Percentiles rank a stretch among this genome's conserved stretches.
Conservation (phyloP, 2,888 invertebrate species). For the Tinea trinotella region DNA sequence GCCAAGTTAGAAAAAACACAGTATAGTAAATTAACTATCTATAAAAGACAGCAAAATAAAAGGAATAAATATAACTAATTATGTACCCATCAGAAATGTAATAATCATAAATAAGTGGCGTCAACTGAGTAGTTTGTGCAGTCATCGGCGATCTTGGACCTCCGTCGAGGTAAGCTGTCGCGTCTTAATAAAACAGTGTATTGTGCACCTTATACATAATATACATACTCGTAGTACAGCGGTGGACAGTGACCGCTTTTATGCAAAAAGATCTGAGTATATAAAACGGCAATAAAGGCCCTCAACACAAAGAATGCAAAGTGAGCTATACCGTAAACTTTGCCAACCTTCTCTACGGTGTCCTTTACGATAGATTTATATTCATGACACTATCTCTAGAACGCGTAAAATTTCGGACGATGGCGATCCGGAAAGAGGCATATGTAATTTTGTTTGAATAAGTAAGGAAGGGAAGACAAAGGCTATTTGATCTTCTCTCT, state of each 20-base stretch:
- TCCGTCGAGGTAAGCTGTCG: too few species aligned
- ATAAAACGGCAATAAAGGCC: constrained; percentile 66
- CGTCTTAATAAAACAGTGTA: not conserved
- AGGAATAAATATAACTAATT: too few species aligned
- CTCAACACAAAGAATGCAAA: constrained; percentile 67
- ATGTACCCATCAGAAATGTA: too few species aligned
- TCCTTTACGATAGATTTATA: constrained; percentile 72
- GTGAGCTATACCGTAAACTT: constrained; percentile 48
- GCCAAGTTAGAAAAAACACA: too few species aligned
- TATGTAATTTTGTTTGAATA: constrained; percentile 74
- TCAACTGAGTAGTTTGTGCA: too few species aligned
- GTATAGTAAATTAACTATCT: too few species aligned
- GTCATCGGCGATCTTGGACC: too few species aligned
- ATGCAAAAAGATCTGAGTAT: constrained; percentile 65
- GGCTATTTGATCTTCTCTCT: constrained; percentile 64
- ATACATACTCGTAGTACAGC: too few species aligned
- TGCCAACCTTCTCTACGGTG: constrained; percentile 48
- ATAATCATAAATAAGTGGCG: too few species aligned
- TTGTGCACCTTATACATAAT: not conserved
- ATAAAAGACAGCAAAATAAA: too few species aligned
- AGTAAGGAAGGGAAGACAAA: constrained; percentile 70
- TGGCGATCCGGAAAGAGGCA: constrained; percentile 68
- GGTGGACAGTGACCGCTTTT: constrained; percentile 33
- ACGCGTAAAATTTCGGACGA: constrained; percentile 71
- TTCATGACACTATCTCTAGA: constrained; percentile 67